Percentiles rank a stretch among this genome's conserved stretches.
Conservation (phyloP, 2,113 vertebrate genomes). For the Aspiorhynchus laticeps region DNA sequence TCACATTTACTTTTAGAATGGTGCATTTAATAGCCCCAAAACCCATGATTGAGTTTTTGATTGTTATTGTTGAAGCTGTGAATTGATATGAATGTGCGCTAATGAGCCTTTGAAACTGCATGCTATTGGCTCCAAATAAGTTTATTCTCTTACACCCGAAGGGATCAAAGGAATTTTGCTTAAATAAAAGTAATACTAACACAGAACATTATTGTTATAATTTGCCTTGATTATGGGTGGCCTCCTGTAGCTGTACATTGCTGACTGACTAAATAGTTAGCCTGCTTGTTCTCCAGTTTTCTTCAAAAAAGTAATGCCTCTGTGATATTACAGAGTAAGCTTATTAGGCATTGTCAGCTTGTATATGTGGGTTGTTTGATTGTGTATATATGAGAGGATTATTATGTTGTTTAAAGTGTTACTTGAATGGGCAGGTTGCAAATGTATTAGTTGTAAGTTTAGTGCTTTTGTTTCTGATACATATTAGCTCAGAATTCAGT, state of each 20-base stretch:
- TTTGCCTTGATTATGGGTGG: slow-evolving; percentile 1
- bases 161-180: neutral
- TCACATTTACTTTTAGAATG: neutral
- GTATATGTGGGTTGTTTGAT: neutral
- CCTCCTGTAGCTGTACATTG: neutral
- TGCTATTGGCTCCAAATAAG: neutral
- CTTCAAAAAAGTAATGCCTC: neutral
- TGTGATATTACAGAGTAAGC: neutral
- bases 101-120: neutral
- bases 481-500: neutral
- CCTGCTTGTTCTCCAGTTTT: neutral
- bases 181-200: neutral
- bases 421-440: no score
- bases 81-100: neutral
- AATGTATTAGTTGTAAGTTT: neutral
- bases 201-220: slow-evolving; percentile 10
- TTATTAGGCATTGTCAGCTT: slow-evolving; percentile 1
- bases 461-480: neutral
- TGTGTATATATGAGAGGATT: neutral
- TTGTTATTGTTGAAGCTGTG: neutral
- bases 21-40: neutral
- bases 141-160: neutral
- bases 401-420: neutral
- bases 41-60: neutral
- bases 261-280: slow-evolving; percentile 12